Evolutionary conservation across 2,113 vertebrate species (phyloP).

Genomic region (Amphilophus citrinellus): DNA sequence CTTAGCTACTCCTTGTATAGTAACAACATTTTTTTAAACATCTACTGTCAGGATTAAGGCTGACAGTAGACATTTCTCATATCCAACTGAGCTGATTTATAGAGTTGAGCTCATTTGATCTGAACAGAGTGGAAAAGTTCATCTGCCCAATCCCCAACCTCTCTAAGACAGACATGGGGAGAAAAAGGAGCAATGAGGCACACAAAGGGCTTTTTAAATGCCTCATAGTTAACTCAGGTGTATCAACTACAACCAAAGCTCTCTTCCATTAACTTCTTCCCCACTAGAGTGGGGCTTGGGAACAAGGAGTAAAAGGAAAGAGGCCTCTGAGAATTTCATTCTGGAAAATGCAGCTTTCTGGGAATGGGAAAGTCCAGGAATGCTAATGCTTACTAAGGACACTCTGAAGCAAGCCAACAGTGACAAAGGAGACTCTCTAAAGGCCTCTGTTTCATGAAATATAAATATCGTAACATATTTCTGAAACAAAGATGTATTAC

Average conservation of each 20-base stretch:
- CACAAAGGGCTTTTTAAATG: neutral
- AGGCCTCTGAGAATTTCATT: slow-evolving; percentile 38
- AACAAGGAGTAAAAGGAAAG: slow-evolving; percentile 24
- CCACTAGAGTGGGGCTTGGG: neutral
- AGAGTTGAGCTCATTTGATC: neutral
- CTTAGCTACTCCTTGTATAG: neutral
- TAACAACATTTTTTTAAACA: slow-evolving; percentile 14
- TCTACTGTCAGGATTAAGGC: neutral
- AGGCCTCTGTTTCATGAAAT: slow-evolving; percentile 68
- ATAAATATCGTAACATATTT: slow-evolving; percentile 71
- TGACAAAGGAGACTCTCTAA: slow-evolving; percentile 76
- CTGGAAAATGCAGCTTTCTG: slow-evolving; percentile 63
- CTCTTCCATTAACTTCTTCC: slow-evolving; percentile 20
- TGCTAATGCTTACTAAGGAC: slow-evolving; percentile 64
- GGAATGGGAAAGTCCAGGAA: slow-evolving; percentile 71
- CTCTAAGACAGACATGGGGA: slow-evolving; percentile 1
- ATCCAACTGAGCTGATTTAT: neutral
- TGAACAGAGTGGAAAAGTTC: neutral
- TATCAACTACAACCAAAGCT: slow-evolving; percentile 7
- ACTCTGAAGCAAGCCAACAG: slow-evolving; percentile 70
- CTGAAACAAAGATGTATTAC: slow-evolving; percentile 52
- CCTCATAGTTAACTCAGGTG: neutral
- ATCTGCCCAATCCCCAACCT: slow-evolving; percentile 21
- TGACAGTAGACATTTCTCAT: neutral
- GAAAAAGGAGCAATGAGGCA: neutral